Evolutionary conservation across 2,888 invertebrate species (phyloP).

Genomic region (Drosophila percnosoma): DNA sequence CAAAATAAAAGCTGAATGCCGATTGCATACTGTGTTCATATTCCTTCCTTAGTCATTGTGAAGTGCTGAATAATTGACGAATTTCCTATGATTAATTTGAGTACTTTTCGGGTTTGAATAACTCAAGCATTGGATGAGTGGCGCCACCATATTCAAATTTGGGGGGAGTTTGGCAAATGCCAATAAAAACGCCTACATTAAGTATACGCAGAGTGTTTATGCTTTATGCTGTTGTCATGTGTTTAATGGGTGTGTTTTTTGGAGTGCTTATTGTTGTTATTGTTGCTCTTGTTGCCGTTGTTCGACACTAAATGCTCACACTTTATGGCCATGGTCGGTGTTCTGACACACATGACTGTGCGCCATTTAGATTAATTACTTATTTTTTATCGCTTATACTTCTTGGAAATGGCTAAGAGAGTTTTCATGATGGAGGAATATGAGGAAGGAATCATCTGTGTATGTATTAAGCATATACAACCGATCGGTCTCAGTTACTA

Average conservation of each 20-base stretch:
- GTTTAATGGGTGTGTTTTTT: slow-evolving; percentile 23
- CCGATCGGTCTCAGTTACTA: neutral
- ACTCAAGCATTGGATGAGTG: slow-evolving; percentile 37
- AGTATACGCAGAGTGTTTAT: slow-evolving; percentile 33
- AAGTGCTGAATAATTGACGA: slow-evolving; percentile 58
- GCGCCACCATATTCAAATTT: neutral
- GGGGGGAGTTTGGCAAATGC: neutral
- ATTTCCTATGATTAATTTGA: slow-evolving; percentile 58
- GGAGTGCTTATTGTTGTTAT: slow-evolving; percentile 6
- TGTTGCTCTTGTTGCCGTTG: slow-evolving; percentile 2
- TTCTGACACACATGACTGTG: slow-evolving; percentile 18
- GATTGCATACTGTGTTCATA: slow-evolving; percentile 36
- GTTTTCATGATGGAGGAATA: neutral
- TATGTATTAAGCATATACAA: neutral
- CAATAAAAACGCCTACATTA: slow-evolving; percentile 6
- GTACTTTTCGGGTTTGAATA: slow-evolving; percentile 47
- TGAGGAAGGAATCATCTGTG: neutral
- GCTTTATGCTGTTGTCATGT: slow-evolving; percentile 13
- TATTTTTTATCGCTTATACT: neutral
- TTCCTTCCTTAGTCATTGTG: slow-evolving; percentile 35
- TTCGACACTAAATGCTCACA: slow-evolving; percentile 14
- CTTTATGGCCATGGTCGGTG: slow-evolving; percentile 22
- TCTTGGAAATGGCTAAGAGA: neutral
- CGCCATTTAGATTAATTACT: slow-evolving; percentile 45
- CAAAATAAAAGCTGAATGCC: slow-evolving; percentile 13